These are phyloP conservation scores for Poecilobothrus nobilitatus DNA, from an alignment of 2,888 invertebrate species.

Conservation along the genomic window DNA sequence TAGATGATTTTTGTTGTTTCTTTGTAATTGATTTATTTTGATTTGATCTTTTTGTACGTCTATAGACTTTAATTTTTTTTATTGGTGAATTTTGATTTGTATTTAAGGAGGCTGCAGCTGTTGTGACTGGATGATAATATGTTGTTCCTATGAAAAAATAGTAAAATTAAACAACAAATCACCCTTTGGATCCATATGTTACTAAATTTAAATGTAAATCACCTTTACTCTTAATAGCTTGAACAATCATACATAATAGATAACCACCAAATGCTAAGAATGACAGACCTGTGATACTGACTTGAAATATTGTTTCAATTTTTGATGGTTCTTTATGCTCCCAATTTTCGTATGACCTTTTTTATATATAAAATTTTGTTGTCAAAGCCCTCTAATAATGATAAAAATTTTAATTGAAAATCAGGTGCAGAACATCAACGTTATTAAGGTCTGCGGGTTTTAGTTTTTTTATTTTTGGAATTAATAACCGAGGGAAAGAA, in stretches of 20 bases:
- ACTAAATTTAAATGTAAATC: conserved; percentile 25
- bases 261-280: conserved; percentile 82
- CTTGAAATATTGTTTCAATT: conserved; percentile 65
- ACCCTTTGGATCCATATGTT: too few species aligned
- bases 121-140: conserved; percentile 39
- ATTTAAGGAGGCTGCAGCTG: conserved; percentile 22
- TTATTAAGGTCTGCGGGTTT: too few species aligned
- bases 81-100: conserved; percentile 30
- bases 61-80: conserved; percentile 39
- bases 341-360: conserved; percentile 30
- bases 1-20: conserved; percentile 8
- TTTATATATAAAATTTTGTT: not conserved
- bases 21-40: conserved; percentile 9
- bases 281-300: conserved; percentile 68
- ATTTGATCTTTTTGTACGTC: conserved; percentile 24
- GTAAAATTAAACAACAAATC: not conserved
- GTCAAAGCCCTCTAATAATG: too few species aligned
- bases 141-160: conserved; percentile 33
- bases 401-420: too few species aligned
- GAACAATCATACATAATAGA: conserved; percentile 65
- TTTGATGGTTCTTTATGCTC: conserved; percentile 50
- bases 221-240: conserved; percentile 61
- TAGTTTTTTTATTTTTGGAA: too few species aligned
- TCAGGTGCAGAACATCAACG: too few species aligned
- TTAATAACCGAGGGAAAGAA: too few species aligned